These are phyloP conservation scores for Rhyacophila brunnea DNA, from an alignment of 1,140 invertebrate genomes.

Conservation along the genomic window DNA sequence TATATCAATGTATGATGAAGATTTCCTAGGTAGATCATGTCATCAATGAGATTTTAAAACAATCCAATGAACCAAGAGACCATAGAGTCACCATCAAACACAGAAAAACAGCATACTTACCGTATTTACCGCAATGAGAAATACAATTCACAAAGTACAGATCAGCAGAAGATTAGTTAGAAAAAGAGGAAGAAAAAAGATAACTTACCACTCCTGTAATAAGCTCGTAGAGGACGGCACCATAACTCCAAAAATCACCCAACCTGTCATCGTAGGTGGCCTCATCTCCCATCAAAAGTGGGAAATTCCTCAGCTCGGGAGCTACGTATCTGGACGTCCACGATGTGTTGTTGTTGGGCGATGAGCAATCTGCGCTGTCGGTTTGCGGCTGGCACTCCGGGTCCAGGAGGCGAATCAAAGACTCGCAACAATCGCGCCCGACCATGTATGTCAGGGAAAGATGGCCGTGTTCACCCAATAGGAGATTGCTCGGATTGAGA, in stretches of 20 bases:
- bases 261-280: slow-evolving; percentile 23
- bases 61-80: too few relatives aligned
- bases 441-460: slow-evolving; percentile 65
- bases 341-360: neutral
- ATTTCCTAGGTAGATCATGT: too few relatives aligned
- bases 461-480: slow-evolving; percentile 68
- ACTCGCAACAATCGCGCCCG: slow-evolving; percentile 31
- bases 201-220: slow-evolving; percentile 60
- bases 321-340: slow-evolving; percentile 55
- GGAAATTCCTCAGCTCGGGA: slow-evolving; percentile 56
- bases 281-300: slow-evolving; percentile 1
- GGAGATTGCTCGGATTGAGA: slow-evolving; percentile 69
- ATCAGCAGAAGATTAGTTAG: too few relatives aligned
- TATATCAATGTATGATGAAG: too few relatives aligned
- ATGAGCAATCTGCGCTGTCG: neutral
- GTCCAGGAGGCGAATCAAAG: slow-evolving; percentile 26
- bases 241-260: slow-evolving; percentile 77
- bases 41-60: too few relatives aligned
- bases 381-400: slow-evolving; percentile 14
- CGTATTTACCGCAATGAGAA: too few relatives aligned
- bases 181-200: too few relatives aligned
- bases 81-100: too few relatives aligned
- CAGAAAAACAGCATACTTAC: too few relatives aligned
- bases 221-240: slow-evolving; percentile 74
- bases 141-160: too few relatives aligned